Evolutionary conservation across 2,888 invertebrate genomes (phyloP).

Genomic region (Leucoma salicis): DNA sequence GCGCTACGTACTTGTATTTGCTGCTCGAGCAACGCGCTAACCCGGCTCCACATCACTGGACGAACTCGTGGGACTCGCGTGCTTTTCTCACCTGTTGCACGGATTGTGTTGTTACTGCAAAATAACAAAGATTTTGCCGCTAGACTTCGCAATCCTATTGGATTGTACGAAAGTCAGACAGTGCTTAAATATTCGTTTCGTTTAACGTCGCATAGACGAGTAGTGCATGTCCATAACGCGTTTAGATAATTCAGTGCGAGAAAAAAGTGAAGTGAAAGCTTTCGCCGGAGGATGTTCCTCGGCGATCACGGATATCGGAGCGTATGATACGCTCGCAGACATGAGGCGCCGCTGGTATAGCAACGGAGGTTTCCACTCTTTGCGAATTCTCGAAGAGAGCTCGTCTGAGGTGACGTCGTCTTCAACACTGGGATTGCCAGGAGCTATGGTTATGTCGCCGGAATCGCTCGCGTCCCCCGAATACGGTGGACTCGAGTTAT

Average conservation of each 20-base stretch:
- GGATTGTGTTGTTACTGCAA: conserved; percentile 65
- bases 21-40: conserved; percentile 55
- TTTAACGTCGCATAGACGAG: conserved; percentile 58
- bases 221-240: conserved; percentile 67
- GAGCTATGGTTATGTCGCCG: conserved; percentile 89
- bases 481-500: conserved; percentile 90
- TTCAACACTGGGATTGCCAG: conserved; percentile 86
- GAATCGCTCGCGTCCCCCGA: conserved; percentile 89
- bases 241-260: conserved; percentile 73
- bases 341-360: conserved; percentile 91
- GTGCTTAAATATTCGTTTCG: conserved; percentile 63
- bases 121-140: conserved; percentile 42
- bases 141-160: conserved; percentile 40
- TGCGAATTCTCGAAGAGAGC: conserved; percentile 87
- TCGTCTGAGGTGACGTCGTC: conserved; percentile 90
- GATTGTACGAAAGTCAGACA: conserved; percentile 52
- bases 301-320: conserved; percentile 60
- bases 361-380: conserved; percentile 85
- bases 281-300: conserved; percentile 73
- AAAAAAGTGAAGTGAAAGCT: conserved; percentile 78
- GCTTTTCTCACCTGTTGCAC: conserved; percentile 63
- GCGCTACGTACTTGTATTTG: conserved; percentile 66
- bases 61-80: conserved; percentile 56
- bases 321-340: conserved; percentile 76
- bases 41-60: conserved; percentile 51